phyloP scores from a whole-genome alignment of 2,888 invertebrate genomes.

The Chironomus riparius region DNA sequence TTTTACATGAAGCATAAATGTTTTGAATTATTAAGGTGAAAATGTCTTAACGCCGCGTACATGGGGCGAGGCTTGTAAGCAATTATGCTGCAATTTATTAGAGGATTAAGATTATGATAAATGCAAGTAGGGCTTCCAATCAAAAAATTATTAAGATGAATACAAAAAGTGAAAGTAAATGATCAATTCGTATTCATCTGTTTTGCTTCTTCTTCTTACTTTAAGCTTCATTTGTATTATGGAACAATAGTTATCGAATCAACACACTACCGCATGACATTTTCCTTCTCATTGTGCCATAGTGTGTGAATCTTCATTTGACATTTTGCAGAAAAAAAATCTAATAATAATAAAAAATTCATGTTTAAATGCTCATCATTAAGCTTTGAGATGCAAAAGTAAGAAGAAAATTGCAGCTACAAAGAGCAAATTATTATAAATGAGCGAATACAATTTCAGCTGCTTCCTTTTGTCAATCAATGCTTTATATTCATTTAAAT shows the following conservation, averaged over 20 bases:
- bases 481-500: too few species aligned
- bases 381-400: too few species aligned
- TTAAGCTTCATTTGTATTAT: not conserved
- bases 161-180: not conserved
- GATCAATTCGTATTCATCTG: not conserved
- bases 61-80: not conserved
- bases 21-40: not conserved
- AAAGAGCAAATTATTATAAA: too few species aligned
- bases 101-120: not conserved
- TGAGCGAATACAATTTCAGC: too few species aligned
- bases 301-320: conserved; percentile 19
- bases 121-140: not conserved
- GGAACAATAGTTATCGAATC: not conserved
- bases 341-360: not conserved
- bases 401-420: too few species aligned
- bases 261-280: not conserved
- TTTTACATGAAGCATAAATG: not conserved
- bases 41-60: too few species aligned
- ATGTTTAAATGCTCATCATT: too few species aligned
- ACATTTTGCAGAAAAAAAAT: conserved; percentile 8
- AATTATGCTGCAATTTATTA: not conserved
- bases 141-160: not conserved
- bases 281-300: not conserved
- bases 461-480: too few species aligned
- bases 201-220: not conserved